Conservation (phyloP, 2,888 invertebrate genomes). For the Crematogaster levior region DNA sequence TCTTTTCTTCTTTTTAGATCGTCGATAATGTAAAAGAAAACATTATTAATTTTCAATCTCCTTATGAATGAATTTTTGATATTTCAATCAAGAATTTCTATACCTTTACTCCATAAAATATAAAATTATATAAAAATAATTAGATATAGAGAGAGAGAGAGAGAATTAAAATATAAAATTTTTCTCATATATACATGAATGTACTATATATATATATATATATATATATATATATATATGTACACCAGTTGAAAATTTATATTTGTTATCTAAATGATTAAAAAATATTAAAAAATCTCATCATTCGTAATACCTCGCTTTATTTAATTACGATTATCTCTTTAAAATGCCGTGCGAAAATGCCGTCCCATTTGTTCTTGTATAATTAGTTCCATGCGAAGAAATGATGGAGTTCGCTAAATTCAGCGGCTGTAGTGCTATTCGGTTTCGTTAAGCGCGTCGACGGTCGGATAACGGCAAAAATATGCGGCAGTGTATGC, state of each 20-base stretch:
- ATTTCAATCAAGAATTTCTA: background rate
- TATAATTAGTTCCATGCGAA: conserved; percentile 39
- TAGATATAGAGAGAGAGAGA: too few species aligned
- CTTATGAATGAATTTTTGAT: background rate
- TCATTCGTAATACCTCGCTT: background rate
- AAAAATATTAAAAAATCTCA: background rate
- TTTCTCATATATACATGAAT: too few species aligned
- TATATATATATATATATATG: background rate
- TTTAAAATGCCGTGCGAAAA: background rate
- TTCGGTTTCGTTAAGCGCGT: conserved; percentile 68
- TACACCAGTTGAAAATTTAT: background rate
- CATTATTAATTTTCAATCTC: conserved; percentile 18
- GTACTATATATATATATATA: too few species aligned
- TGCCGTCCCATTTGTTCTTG: background rate
- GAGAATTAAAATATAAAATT: too few species aligned
- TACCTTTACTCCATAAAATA: too few species aligned
- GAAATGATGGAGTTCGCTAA: conserved; percentile 32
- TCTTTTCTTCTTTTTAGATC: background rate
- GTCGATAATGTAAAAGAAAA: background rate
- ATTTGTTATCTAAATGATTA: background rate
- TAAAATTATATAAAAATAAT: too few species aligned
- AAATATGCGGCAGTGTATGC: conserved; percentile 56
- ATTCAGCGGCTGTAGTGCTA: conserved; percentile 38
- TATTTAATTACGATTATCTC: background rate
- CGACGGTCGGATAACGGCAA: conserved; percentile 55